phyloP scores from a whole-genome alignment of 2,888 invertebrate species.

The Caenorhabditis afra region DNA sequence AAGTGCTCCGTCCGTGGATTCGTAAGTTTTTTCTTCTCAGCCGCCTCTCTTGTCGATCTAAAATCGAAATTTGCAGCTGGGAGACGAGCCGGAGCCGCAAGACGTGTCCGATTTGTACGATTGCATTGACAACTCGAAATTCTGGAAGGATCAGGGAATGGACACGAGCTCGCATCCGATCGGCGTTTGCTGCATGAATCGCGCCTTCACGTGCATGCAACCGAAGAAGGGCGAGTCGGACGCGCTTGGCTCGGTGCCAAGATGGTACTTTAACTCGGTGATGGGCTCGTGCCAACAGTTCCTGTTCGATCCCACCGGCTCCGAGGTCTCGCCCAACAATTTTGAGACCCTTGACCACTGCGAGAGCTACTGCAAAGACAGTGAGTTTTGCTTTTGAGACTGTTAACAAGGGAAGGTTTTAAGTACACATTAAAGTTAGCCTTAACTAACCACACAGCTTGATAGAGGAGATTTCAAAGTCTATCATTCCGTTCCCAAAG shows the following conservation, averaged over 20 bases:
- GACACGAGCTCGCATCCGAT: constrained; percentile 62
- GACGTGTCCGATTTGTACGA: constrained; percentile 72
- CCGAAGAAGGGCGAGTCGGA: constrained; percentile 70
- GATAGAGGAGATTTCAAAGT: too few species aligned
- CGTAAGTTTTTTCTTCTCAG: constrained; percentile 40
- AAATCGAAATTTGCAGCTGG: constrained; percentile 34
- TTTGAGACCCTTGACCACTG: constrained; percentile 72
- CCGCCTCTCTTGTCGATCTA: too few species aligned
- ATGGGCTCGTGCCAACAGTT: constrained; percentile 72
- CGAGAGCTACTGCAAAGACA: constrained; percentile 69
- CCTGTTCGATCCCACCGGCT: constrained; percentile 68
- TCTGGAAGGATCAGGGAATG: constrained; percentile 70
- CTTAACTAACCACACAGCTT: too few species aligned
- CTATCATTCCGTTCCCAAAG: too few species aligned
- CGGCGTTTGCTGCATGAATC: constrained; percentile 73
- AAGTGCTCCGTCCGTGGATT: constrained; percentile 62
- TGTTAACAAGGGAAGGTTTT: too few species aligned
- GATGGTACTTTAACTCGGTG: constrained; percentile 71
- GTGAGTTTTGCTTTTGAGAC: constrained; percentile 60
- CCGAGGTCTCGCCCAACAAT: constrained; percentile 70
- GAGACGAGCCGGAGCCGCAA: constrained; percentile 63
- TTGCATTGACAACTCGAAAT: constrained; percentile 70
- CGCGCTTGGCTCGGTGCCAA: constrained; percentile 68
- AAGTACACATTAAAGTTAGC: too few species aligned
- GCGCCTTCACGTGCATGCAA: constrained; percentile 74